Evolutionary conservation across 1,140 invertebrate genomes (phyloP), one percentile per base, ranked within the genome.

Genomic region (Bombyx mandarina): DNA sequence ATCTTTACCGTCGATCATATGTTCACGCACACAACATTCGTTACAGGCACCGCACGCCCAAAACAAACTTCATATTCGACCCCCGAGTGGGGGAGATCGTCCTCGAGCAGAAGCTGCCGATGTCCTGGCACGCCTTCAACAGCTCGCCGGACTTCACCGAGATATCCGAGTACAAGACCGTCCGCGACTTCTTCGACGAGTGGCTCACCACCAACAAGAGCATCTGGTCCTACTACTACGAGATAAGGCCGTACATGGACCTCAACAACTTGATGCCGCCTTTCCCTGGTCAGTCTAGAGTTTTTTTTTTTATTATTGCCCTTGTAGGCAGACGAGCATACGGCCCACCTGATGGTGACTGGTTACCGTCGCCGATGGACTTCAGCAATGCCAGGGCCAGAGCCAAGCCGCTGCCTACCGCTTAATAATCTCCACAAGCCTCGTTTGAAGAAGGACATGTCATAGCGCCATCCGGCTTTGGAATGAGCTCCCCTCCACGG

Each of bases 71-170:
- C 66, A 90, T 95, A 42, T 97, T 96, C 77, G 94, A 96, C 78
- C 93, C 95, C 0, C 90, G 93, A 35, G 89, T 91, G 48, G 96
- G 96, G 7, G 83, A 94, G 44, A 92, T 97, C 63, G 90, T 94
- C 56, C 80, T 96, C 43, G 95, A 97, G 73, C 94, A 97, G 68
- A 96, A 96, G 71, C 81, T 97, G 12, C 95, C 96, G 1, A 93
- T 97, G 88, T 94, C 95, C 0, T 95, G 95, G 94, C 94, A 97
- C 72, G 93, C 94, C 0, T 96, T 98, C 73, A 95, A 96, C 73
- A 92, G 95, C 68, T 94, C 94, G 1, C 95, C 96, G 0, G 92
- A 92, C 71, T 95, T 94, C 70, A 89, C 90, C 65, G 94, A 96
- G 79, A 92, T 96, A 52, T 90, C 93, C 0, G 94, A 96, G 73